A percentile compares a stretch with the other conserved stretches of the same genome.
These are phyloP conservation scores for Aphrocallistes beatrix DNA, from an alignment of 37 sponge, comb jelly and placozoan genomes.

Conservation along the genomic window DNA sequence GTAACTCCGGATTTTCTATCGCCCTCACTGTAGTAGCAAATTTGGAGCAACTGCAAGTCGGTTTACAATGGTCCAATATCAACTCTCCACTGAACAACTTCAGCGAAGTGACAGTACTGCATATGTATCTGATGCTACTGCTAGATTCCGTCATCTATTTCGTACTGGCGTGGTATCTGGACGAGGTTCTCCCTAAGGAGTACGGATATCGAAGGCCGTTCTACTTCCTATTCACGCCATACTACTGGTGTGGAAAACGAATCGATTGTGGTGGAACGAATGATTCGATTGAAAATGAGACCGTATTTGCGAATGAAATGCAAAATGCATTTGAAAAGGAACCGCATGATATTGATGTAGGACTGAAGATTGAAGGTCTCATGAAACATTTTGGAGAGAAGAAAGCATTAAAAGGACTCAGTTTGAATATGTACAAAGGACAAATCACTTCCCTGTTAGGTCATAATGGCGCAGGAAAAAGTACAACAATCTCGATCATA, in stretches of 20 bases:
- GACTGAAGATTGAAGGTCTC: neutral
- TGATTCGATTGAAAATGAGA: neutral
- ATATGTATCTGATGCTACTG: conserved; percentile 18
- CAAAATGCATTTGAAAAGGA: neutral
- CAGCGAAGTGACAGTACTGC: neutral
- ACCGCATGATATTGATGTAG: neutral
- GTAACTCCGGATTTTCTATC: neutral
- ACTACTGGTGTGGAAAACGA: neutral
- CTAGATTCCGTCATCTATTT: conserved; percentile 24
- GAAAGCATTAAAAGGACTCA: neutral
- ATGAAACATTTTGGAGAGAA: neutral
- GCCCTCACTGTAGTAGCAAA: neutral
- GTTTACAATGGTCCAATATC: neutral
- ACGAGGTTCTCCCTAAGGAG: conserved; percentile 11
- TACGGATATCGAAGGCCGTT: conserved; percentile 4
- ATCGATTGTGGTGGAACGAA: neutral
- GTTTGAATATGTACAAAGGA: conserved; percentile 17
- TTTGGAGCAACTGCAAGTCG: neutral
- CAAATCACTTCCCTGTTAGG: conserved; percentile 25
- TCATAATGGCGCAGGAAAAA: conserved; percentile 31
- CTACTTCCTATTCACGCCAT: neutral
- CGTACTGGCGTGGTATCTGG: conserved; percentile 23
- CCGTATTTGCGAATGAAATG: neutral
- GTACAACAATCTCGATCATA: conserved; percentile 14
- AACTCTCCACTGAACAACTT: neutral